A percentile compares a stretch with the other conserved stretches of the same genome.
phyloP scores from a whole-genome alignment of 2,797 vertebrate species.

The Hapalemur alaotrensis region DNA sequence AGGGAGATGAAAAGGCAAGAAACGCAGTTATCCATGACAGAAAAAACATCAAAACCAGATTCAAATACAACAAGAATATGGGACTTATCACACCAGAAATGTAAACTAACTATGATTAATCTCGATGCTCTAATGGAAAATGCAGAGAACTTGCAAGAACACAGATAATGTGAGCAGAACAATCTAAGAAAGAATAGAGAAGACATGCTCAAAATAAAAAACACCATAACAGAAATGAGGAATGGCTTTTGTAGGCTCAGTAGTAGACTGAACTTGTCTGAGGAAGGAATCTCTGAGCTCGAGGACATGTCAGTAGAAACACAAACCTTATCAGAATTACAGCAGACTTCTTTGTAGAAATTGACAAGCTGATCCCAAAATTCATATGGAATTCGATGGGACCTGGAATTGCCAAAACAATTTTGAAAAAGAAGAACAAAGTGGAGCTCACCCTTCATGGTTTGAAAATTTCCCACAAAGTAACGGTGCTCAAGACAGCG shows the following conservation, averaged over 20 bases:
- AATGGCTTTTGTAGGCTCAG: accelerated
- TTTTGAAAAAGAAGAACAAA: neutral
- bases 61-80: neutral
- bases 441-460: neutral
- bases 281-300: no score
- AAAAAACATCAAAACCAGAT: neutral
- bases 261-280: no score
- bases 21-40: neutral
- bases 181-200: neutral
- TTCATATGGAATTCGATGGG: neutral
- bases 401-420: neutral
- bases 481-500: neutral
- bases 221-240: neutral
- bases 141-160: neutral
- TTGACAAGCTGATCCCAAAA: neutral
- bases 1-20: neutral
- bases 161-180: neutral
- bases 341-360: neutral
- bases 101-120: neutral
- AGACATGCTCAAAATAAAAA: neutral
- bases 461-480: neutral
- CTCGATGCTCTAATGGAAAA: neutral
- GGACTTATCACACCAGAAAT: neutral
- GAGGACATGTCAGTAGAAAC: neutral
- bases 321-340: neutral